A percentile compares a stretch with the other conserved stretches of the same genome.
Conservation (phyloP, 2,113 vertebrate species). For the Melanerpes formicivorus region DNA sequence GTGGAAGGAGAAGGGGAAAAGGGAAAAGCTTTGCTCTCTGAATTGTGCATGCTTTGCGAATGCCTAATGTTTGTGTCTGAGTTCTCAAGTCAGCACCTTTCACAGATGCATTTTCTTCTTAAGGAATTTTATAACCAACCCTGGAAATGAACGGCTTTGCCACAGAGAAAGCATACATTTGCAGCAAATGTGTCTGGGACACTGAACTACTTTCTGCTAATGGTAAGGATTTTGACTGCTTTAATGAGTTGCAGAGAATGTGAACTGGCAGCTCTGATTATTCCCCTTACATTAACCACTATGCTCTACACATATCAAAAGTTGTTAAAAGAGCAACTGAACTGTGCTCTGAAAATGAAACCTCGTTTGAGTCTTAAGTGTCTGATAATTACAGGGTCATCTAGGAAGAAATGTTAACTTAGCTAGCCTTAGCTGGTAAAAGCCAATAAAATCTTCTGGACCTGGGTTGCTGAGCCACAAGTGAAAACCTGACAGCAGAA, state of each 20-base stretch:
- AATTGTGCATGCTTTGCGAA: not conserved
- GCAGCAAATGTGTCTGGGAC: not conserved
- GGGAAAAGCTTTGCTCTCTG: not conserved
- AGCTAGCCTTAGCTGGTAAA: not conserved
- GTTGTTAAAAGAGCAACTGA: not conserved
- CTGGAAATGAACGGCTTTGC: not conserved
- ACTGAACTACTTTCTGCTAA: not conserved
- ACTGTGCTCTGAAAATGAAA: not conserved
- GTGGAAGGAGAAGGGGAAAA: not conserved
- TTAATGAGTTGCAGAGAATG: not conserved
- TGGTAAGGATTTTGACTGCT: not conserved
- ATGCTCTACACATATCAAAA: not conserved
- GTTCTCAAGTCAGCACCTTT: not conserved
- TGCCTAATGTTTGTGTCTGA: not conserved
- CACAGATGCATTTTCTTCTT: accelerated
- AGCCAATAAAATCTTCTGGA: not conserved
- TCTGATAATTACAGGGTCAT: not conserved
- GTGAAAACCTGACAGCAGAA: not conserved
- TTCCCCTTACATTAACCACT: not conserved
- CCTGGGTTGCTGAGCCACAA: not conserved
- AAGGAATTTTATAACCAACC: not conserved
- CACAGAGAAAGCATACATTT: not conserved
- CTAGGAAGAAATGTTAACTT: not conserved
- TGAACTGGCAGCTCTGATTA: not conserved
- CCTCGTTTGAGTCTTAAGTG: not conserved